A percentile compares a stretch with the other conserved stretches of the same genome.
phyloP scores from a whole-genome alignment of 2,888 invertebrate genomes.

The Platycnemis pennipes region DNA sequence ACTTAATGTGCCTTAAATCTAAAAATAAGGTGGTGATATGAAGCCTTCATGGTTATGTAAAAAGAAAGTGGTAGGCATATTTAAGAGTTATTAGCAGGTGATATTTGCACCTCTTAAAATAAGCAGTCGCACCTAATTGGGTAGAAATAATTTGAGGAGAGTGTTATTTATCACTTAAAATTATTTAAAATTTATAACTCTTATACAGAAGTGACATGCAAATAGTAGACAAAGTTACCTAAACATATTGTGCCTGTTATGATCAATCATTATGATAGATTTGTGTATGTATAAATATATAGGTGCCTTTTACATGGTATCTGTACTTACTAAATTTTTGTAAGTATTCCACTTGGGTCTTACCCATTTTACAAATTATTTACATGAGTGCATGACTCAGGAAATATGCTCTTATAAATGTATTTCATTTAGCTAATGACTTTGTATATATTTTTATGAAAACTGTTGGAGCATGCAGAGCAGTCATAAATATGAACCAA shows the following conservation, averaged over 20 bases:
- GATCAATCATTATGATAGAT: conserved; percentile 10
- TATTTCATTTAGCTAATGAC: background rate
- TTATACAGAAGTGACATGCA: background rate
- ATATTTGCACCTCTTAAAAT: background rate
- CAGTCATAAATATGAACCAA: conserved; percentile 26
- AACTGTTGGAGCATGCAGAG: conserved; percentile 13
- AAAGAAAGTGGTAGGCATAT: background rate
- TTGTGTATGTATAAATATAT: background rate
- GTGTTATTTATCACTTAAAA: background rate
- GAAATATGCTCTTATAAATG: conserved; percentile 54
- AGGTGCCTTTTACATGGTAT: conserved; percentile 49
- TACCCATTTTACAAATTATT: conserved; percentile 49
- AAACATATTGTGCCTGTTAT: conserved; percentile 27
- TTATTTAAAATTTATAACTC: background rate
- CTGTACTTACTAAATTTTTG: conserved; percentile 62
- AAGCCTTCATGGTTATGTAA: background rate
- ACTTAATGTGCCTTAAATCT: conserved; percentile 14
- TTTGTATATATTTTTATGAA: conserved; percentile 53
- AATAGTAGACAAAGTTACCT: conserved; percentile 44
- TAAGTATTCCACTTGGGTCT: conserved; percentile 46
- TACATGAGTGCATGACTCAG: conserved; percentile 57
- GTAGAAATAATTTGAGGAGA: background rate
- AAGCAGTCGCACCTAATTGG: background rate
- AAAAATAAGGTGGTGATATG: background rate
- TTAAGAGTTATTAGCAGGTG: conserved; percentile 7